Base-by-base conservation (phyloP, 2,888 invertebrate genomes). In the Cheilosia soror region DNA sequence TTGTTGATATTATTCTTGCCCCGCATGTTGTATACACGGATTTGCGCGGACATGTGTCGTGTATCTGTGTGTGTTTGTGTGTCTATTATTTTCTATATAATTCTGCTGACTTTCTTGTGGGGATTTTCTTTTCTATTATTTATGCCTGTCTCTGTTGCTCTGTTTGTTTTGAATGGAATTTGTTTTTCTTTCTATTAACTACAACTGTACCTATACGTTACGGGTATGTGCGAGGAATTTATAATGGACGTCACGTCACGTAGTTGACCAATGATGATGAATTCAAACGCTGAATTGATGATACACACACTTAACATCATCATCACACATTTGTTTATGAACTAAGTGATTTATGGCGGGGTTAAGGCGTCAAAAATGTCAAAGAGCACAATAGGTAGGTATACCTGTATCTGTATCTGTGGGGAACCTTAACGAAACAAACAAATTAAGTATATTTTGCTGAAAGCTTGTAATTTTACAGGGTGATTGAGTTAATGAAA, bases 211-310 rank as follows among this genome's bases (percentile, higher is more conserved):
- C n/a, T 53, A 33, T 66, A 27, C 37, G 33, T n/a, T n/a, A 37
- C 49, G 20, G 49, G 11, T 37, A 58, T 60, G 51, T 20, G 4
- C 15, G 20, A 2, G 60, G 42, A 51, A 76, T 65, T 81, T 51
- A 11, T 57, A 83, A 78, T 78, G 51, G 68, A 68, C 44, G 55
- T 78, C 83, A 73, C 55, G 83, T 78, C 83, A 78, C 83, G 78
- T 78, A 83, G 63, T 57, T 58, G 62, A 68, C 63, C 62, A 80
- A 69, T 57, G 62, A 63, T 62, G 57, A 57, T 53, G 40, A 57
- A 51, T 73, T 49, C 62, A 51, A 20, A 68, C 51, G 51, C 42
- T 78, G 73, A 83, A 62, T 78, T 68, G 47, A 69, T 33, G 31
- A 62, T 20, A 40, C 51, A 27, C 25, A 25, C 5, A 44, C 15